Percentiles rank a stretch among this genome's conserved stretches.
Evolutionary conservation across 2,113 vertebrate species (phyloP).

Genomic region (Rana temporaria): DNA sequence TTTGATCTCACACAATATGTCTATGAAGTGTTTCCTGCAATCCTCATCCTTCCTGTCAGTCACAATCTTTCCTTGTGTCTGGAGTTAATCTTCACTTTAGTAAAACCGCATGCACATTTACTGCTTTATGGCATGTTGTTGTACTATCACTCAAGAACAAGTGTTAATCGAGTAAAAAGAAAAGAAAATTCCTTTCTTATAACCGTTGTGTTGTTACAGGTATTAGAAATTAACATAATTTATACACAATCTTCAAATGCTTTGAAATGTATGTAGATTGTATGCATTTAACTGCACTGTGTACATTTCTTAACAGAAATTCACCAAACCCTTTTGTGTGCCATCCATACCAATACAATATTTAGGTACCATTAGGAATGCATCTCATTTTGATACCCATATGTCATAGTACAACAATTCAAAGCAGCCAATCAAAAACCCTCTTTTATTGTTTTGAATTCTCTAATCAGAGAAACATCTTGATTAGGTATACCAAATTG

Average conservation of each 20-base stretch:
- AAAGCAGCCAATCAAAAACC: no score
- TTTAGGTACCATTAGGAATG: no score
- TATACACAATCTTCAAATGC: neutral
- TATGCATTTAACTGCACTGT: neutral
- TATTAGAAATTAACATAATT: neutral
- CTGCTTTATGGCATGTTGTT: neutral
- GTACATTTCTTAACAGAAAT: no score
- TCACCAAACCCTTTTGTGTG: no score
- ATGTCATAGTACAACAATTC: no score
- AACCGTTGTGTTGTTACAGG: no score
- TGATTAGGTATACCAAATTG: no score
- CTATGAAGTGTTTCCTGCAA: constrained; percentile 35
- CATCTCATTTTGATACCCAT: no score
- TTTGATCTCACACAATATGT: constrained; percentile 50
- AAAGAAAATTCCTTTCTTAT: neutral
- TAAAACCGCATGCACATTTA: neutral
- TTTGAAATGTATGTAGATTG: neutral
- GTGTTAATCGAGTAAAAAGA: neutral
- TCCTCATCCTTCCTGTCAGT: constrained; percentile 45
- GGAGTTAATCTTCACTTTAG: constrained; percentile 18
- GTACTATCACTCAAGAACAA: neutral
- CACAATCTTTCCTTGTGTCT: constrained; percentile 35
- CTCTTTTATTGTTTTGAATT: no score
- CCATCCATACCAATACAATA: no score
- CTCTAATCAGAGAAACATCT: no score